Conservation (phyloP, 37 sponge, comb jelly and placozoan genomes). For the Beroe forskalii region DNA sequence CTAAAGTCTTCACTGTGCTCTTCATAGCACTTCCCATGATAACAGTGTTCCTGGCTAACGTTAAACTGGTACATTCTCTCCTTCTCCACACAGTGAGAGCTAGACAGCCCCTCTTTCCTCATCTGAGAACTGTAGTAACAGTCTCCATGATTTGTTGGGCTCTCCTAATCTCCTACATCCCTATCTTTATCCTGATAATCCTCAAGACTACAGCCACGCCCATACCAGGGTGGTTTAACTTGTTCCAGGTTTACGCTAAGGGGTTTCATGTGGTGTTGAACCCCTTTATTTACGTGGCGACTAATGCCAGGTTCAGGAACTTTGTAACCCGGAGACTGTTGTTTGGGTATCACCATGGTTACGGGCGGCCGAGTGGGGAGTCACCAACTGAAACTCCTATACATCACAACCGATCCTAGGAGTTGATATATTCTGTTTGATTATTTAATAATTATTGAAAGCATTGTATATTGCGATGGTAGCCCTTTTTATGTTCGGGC, state of each 20-base stretch:
- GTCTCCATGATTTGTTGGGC: constrained; percentile 51
- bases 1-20: constrained; percentile 42
- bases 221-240: constrained; percentile 26
- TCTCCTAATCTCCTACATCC: constrained; percentile 38
- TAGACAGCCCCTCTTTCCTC: background rate
- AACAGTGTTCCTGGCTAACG: constrained; percentile 29
- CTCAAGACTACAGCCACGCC: constrained; percentile 17
- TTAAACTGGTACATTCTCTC: background rate
- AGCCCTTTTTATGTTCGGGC: no score
- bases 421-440: no score
- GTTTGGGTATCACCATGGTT: background rate
- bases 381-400: background rate
- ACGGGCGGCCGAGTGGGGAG: background rate
- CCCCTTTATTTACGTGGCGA: constrained; percentile 63
- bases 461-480: no score
- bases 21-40: constrained; percentile 42
- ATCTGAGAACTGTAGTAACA: constrained; percentile 36
- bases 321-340: background rate
- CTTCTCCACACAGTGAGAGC: background rate
- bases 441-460: no score
- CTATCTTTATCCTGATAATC: constrained; percentile 25
- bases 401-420: no score
- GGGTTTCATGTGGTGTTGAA: constrained; percentile 43
- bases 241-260: constrained; percentile 61
- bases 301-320: constrained; percentile 30